Evolutionary conservation across 2,888 invertebrate genomes (phyloP).

Genomic region (Polyploca ridens): DNA sequence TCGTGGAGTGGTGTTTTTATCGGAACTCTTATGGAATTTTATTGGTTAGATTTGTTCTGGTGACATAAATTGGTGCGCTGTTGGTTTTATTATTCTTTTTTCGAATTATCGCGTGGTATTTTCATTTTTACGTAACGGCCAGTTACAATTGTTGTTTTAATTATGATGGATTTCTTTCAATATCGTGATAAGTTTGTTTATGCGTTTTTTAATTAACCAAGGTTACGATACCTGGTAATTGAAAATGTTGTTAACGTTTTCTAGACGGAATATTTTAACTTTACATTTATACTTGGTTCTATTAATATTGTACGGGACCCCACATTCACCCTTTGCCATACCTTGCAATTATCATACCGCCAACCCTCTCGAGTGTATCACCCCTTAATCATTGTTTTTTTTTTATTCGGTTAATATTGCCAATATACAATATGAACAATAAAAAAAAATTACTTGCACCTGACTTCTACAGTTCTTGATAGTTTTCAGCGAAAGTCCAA

Average conservation of each 20-base stretch:
- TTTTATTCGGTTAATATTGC: too few relatives aligned
- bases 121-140: background rate
- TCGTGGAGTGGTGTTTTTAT: slow-evolving; percentile 1
- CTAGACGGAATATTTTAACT: background rate
- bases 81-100: slow-evolving; percentile 16
- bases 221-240: background rate
- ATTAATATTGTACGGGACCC: background rate
- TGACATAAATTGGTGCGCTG: slow-evolving; percentile 46
- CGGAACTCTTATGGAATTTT: slow-evolving; percentile 8
- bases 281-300: background rate
- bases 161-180: background rate
- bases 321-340: background rate
- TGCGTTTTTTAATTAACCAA: background rate
- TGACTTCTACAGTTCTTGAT: too few relatives aligned
- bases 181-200: background rate
- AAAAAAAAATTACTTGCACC: too few relatives aligned
- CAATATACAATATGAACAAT: too few relatives aligned
- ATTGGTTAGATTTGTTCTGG: slow-evolving; percentile 52
- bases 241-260: background rate
- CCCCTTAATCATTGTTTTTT: too few relatives aligned
- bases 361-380: background rate
- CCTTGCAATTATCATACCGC: background rate
- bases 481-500: too few relatives aligned
- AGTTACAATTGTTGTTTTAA: background rate
- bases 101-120: slow-evolving; percentile 1